Evolutionary conservation across 2,113 vertebrate species (phyloP).

Genomic region (Haplotaxodon microlepis): DNA sequence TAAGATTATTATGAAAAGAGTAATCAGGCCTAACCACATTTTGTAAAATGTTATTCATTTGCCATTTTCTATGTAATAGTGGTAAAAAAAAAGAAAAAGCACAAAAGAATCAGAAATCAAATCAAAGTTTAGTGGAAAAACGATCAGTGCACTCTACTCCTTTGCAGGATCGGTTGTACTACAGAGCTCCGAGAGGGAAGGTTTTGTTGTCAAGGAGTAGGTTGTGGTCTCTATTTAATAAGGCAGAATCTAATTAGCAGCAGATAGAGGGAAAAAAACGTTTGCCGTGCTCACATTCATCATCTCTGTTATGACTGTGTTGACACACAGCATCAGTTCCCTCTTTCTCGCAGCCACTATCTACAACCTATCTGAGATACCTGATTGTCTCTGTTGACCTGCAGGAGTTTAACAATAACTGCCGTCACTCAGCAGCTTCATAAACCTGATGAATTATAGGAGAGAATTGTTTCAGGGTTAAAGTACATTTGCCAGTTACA

Average conservation of each 20-base stretch:
- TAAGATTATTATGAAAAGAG: not conserved
- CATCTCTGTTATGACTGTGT: slow-evolving; percentile 48
- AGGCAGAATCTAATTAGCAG: slow-evolving; percentile 63
- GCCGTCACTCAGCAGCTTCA: not conserved
- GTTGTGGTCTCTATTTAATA: slow-evolving; percentile 43
- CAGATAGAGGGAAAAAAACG: slow-evolving; percentile 32
- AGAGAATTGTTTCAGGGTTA: not conserved
- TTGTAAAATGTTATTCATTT: not conserved
- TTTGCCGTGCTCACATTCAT: slow-evolving; percentile 52
- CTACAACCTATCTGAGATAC: not conserved
- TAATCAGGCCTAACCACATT: not conserved
- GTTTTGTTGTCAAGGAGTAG: slow-evolving; percentile 33
- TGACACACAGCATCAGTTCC: slow-evolving; percentile 13
- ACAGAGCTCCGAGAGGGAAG: not conserved
- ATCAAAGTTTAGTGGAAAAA: not conserved
- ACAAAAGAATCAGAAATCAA: not conserved
- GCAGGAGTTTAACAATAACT: not conserved
- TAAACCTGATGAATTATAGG: not conserved
- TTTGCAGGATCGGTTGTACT: not conserved
- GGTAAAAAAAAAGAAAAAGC: not conserved
- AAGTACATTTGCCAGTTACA: not conserved
- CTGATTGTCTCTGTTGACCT: not conserved
- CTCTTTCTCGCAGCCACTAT: not conserved
- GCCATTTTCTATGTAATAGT: not conserved
- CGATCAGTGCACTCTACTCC: not conserved